Base-by-base conservation (phyloP, 2,888 invertebrate genomes). In the Harpagoxenus sublaevis region DNA sequence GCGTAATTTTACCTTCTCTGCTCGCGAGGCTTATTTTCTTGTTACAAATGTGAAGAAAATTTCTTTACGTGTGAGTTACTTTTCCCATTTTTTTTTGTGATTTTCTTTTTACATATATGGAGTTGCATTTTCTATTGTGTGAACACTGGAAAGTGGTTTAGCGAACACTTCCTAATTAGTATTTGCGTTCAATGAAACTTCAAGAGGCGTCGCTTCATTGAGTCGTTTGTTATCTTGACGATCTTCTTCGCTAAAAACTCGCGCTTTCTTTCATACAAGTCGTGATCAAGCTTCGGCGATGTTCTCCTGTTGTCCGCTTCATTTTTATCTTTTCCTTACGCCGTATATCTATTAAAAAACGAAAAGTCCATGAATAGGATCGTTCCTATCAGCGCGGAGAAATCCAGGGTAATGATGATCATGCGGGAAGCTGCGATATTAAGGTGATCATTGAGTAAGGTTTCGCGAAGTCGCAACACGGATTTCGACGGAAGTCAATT, bases 41-140 rank as follows among this genome's bases (percentile, higher is more conserved):
- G 35, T 70, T 79, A 60, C 45, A 31, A 65, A 31, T 57, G 45
- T 57, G 18, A 79, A 48, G 48, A 23, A 48, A 71, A 71, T 79
- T 79, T 57, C 71, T 71, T 71, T 71, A n/a, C 45, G 57, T 48
- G 79, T 45, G 74, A 73, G 45, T 79, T 79, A 60, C 60, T 79
- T 73, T 79, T 79, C 12, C 48, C 12, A 55, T 68, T 42, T 75
- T 53, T 63, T 78, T 70, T 63, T 12, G 23, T 35, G 8, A 73
- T 71, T 77, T 77, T 45, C 57, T 57, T 79, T 79, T 48, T 35
- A 73, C 12, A 66, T 42, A 12, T 10, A 28, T 31, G 45, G 31
- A 78, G 42, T 28, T 55, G 28, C 6, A 23, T 71, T 70, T 78
- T 45, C 71, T 31, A 70, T 55, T 31, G 71, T 70, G 42, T 18